A percentile compares a stretch with the other conserved stretches of the same genome.
Conservation (phyloP, 2,888 invertebrate species). For the Cyrtodaria siliqua region DNA sequence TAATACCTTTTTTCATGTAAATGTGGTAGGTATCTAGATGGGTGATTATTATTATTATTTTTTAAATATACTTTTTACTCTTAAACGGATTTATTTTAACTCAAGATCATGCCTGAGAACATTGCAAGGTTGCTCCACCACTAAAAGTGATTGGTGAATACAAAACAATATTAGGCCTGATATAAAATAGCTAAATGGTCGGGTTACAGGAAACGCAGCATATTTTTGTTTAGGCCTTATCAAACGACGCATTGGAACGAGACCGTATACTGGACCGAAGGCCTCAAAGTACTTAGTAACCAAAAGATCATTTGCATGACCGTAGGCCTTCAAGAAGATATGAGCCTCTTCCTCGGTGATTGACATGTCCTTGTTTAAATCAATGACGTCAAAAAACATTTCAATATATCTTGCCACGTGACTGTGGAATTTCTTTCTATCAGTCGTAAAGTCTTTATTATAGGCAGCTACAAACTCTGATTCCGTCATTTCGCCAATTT, state of each 20-base stretch:
- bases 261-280: slow-evolving; percentile 51
- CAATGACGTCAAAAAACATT: slow-evolving; percentile 69
- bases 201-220: no score
- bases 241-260: slow-evolving; percentile 64
- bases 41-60: no score
- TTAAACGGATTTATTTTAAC: no score
- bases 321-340: slow-evolving; percentile 68
- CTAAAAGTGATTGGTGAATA: no score
- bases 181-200: no score
- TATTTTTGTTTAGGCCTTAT: slow-evolving; percentile 23
- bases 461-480: slow-evolving; percentile 48
- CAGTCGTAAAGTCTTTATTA: slow-evolving; percentile 30
- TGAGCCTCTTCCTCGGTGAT: slow-evolving; percentile 69
- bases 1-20: no score
- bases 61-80: no score
- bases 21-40: no score
- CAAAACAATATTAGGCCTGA: no score
- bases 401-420: slow-evolving; percentile 63
- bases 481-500: slow-evolving; percentile 59
- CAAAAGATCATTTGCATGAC: slow-evolving; percentile 67
- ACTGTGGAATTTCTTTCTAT: slow-evolving; percentile 48
- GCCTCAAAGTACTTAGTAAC: slow-evolving; percentile 64
- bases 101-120: no score
- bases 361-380: slow-evolving; percentile 68
- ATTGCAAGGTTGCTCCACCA: no score